Percentiles rank a stretch among this genome's conserved stretches.
Evolutionary conservation across 2,797 vertebrate species (phyloP).

Genomic region (Cossypha niveicapilla): DNA sequence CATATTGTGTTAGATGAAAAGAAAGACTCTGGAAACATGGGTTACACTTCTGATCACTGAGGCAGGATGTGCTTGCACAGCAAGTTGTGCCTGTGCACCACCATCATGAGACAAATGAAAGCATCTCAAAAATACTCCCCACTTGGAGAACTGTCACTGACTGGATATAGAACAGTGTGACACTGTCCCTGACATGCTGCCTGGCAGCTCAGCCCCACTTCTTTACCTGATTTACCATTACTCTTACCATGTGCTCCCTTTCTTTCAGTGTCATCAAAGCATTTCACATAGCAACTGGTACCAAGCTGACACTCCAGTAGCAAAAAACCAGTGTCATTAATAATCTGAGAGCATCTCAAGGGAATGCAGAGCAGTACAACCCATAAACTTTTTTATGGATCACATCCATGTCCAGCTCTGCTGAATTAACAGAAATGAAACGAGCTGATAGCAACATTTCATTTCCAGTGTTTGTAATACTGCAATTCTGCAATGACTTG

Average conservation of each 20-base stretch:
- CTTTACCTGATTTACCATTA: background rate
- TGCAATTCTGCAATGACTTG: background rate
- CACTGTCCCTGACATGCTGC: background rate
- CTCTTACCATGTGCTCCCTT: background rate
- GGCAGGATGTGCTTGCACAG: background rate
- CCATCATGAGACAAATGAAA: background rate
- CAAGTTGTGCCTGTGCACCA: background rate
- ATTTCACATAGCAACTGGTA: background rate
- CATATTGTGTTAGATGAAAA: background rate
- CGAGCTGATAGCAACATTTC: background rate
- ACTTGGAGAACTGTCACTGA: background rate
- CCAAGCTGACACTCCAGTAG: background rate
- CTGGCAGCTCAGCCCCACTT: background rate
- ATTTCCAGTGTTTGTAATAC: background rate
- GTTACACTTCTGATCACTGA: background rate
- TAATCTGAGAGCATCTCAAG: rapidly evolving
- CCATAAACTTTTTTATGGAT: background rate
- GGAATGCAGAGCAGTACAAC: background rate
- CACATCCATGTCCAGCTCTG: background rate
- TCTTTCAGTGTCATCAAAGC: background rate
- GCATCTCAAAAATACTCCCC: background rate
- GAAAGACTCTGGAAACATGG: background rate
- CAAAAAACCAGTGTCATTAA: background rate
- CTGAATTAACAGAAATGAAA: background rate
- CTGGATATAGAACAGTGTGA: rapidly evolving